A percentile compares a stretch with the other conserved stretches of the same genome.
Evolutionary conservation across 2,113 vertebrate species (phyloP).

Genomic region (Osmerus eperlanus): DNA sequence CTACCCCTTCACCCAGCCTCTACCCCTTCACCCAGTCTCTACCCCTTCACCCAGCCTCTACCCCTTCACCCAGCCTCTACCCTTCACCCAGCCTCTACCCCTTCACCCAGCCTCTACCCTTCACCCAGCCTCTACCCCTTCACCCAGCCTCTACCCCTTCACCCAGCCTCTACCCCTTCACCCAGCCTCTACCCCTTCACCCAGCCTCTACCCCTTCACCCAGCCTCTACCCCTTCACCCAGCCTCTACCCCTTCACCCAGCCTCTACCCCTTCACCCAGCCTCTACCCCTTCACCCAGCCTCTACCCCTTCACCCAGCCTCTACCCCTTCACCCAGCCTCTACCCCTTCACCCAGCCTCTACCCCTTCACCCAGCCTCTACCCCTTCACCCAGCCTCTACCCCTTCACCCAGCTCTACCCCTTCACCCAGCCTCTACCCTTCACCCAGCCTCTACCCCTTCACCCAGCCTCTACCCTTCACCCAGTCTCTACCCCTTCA

Average conservation of each 20-base stretch:
- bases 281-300: conserved; percentile 4
- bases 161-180: conserved; percentile 3
- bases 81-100: not conserved
- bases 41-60: not conserved
- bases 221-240: too few species aligned
- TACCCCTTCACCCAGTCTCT: too few species aligned
- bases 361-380: not conserved
- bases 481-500: not conserved
- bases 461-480: not conserved
- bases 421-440: conserved; percentile 1
- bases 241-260: conserved; percentile 16
- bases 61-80: too few species aligned
- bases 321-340: conserved; percentile 2
- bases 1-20: conserved; percentile 1
- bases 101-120: too few species aligned
- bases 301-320: conserved; percentile 2
- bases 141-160: too few species aligned
- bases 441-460: conserved; percentile 5
- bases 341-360: conserved; percentile 10
- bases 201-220: conserved; percentile 9
- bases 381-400: not conserved
- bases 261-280: not conserved
- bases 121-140: conserved; percentile 2
- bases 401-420: conserved; percentile 2
- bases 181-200: too few species aligned